Evolutionary conservation across 2,113 vertebrate genomes (phyloP).

Genomic region (Gopherus evgoodei): DNA sequence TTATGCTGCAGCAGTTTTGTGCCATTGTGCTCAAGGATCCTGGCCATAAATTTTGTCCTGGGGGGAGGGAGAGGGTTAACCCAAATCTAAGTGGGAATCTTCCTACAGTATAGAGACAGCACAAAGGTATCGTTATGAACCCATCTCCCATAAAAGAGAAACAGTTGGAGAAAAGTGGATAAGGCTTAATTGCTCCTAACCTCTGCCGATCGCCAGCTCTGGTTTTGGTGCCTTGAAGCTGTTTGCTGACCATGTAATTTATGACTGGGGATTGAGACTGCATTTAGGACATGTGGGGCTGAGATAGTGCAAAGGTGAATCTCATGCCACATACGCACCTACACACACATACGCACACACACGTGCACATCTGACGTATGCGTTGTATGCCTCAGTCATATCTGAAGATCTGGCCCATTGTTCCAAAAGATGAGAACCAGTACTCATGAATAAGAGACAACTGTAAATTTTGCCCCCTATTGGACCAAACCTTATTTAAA

Average conservation of each 20-base stretch:
- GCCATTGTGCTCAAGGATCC: not conserved
- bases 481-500: rapidly evolving
- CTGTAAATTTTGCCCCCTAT: not conserved
- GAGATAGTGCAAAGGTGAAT: not conserved
- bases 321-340: not conserved
- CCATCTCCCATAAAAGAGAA: not conserved
- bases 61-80: not conserved
- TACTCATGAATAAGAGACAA: not conserved
- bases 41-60: not conserved
- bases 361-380: rapidly evolving
- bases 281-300: not conserved
- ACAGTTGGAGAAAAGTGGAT: not conserved
- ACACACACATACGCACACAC: not conserved
- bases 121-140: not conserved
- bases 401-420: not conserved
- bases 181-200: not conserved
- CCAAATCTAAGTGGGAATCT: not conserved
- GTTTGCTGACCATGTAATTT: not conserved
- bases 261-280: not conserved
- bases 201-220: not conserved
- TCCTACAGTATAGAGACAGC: not conserved
- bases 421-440: not conserved
- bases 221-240: not conserved
- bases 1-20: not conserved
- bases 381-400: not conserved